Conservation (phyloP, 2,113 vertebrate genomes). For the Hypanus sabinus region DNA sequence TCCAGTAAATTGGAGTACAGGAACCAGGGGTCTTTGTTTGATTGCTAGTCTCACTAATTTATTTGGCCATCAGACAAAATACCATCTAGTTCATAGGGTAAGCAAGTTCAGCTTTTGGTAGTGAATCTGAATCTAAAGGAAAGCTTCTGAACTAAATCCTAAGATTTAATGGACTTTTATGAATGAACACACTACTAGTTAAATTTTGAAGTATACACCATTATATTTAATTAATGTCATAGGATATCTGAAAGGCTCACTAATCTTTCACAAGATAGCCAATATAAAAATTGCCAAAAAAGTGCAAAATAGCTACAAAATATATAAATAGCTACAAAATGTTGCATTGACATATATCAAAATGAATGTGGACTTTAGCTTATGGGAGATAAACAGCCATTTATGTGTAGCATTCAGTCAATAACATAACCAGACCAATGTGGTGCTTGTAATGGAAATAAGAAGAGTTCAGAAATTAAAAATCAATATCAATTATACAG, state of each 20-base stretch:
- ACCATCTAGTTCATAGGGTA: neutral
- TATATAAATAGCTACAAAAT: neutral
- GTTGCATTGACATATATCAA: neutral
- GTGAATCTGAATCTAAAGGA: neutral
- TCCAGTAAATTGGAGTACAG: neutral
- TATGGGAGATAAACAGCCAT: neutral
- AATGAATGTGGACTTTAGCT: neutral
- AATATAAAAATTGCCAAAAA: neutral
- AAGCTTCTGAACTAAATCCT: neutral
- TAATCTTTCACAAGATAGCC: neutral
- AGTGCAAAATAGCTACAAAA: neutral
- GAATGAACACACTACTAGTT: neutral
- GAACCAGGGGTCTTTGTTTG: neutral
- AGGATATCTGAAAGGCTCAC: neutral
- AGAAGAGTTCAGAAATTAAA: neutral
- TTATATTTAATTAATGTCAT: neutral
- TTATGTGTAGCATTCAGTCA: neutral
- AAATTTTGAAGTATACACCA: neutral
- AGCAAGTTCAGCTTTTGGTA: neutral
- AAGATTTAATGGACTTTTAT: neutral
- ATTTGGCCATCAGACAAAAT: neutral
- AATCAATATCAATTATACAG: neutral
- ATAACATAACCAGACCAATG: neutral
- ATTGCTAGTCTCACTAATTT: neutral
- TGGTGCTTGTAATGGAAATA: neutral